These are phyloP conservation scores for Colistium nudipinnis DNA, from an alignment of 2,113 vertebrate genomes.

Conservation along the genomic window DNA sequence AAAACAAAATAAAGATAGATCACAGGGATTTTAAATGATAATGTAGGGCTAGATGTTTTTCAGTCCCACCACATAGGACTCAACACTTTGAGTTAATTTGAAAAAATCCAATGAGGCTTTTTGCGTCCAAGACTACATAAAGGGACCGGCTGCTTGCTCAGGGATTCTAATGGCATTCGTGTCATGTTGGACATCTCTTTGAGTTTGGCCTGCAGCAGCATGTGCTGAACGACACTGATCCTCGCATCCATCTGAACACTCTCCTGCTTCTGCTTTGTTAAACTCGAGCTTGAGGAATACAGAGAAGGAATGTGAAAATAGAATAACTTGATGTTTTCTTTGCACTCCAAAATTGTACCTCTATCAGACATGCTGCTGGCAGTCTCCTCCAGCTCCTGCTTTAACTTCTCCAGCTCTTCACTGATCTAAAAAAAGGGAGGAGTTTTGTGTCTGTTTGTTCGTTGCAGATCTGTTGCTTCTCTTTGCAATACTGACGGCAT, in stretches of 20 bases:
- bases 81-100: too few species aligned
- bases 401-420: slow-evolving; percentile 94
- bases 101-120: too few species aligned
- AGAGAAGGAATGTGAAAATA: neutral
- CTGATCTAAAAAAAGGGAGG: too few species aligned
- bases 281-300: slow-evolving; percentile 88
- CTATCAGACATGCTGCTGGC: slow-evolving; percentile 98
- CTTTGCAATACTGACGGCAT: too few species aligned
- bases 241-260: slow-evolving; percentile 93
- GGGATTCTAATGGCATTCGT: slow-evolving; percentile 85
- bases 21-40: too few species aligned
- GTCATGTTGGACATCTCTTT: slow-evolving; percentile 96
- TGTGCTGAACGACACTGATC: slow-evolving; percentile 93
- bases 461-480: too few species aligned
- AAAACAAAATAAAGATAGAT: too few species aligned
- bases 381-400: slow-evolving; percentile 97
- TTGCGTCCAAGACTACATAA: too few species aligned
- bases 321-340: too few species aligned
- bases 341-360: slow-evolving; percentile 83
- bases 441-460: too few species aligned
- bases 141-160: slow-evolving; percentile 62
- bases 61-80: too few species aligned
- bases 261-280: slow-evolving; percentile 96
- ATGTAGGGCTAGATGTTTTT: too few species aligned
- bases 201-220: slow-evolving; percentile 91